Evolutionary conservation across 2,113 vertebrate genomes (phyloP).

Genomic region (Penelope pileata): DNA sequence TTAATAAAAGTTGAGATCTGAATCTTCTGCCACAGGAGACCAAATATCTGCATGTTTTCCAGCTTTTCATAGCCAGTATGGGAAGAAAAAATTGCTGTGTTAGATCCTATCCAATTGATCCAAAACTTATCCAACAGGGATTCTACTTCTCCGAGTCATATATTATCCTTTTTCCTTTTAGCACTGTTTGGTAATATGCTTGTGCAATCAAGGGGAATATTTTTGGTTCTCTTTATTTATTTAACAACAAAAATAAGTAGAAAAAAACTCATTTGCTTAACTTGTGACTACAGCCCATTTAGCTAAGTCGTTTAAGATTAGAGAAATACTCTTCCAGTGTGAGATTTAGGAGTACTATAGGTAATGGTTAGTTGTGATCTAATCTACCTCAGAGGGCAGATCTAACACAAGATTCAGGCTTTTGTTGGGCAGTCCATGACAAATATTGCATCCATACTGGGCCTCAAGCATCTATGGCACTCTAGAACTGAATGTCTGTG

Average conservation of each 20-base stretch:
- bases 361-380: background rate
- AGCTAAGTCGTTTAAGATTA: background rate
- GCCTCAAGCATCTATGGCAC: background rate
- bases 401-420: background rate
- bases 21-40: background rate
- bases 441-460: background rate
- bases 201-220: background rate
- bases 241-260: background rate
- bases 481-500: background rate
- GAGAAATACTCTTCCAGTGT: background rate
- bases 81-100: background rate
- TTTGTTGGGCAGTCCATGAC: background rate
- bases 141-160: background rate
- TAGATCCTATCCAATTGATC: background rate
- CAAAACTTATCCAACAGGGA: background rate
- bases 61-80: background rate
- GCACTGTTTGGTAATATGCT: background rate
- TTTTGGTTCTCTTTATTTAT: background rate
- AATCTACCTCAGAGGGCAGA: background rate
- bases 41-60: background rate
- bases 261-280: background rate
- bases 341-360: background rate
- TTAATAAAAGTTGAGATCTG: background rate
- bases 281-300: background rate
- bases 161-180: background rate